Conservation (phyloP, 2,113 vertebrate species). For the Dasyurus viverrinus region DNA sequence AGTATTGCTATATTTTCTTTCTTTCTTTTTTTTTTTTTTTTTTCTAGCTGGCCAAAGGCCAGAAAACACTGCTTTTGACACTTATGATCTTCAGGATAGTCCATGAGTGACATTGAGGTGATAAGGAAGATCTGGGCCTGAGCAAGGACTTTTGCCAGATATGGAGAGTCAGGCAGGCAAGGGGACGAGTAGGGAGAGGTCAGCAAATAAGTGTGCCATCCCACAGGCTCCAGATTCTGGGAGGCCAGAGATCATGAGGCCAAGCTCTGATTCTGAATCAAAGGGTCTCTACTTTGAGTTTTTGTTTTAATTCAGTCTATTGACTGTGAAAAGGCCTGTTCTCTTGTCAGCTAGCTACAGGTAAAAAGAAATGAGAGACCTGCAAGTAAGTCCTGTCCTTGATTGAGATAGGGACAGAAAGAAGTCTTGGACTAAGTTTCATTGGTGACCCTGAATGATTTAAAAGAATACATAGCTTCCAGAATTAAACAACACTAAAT, state of each 20-base stretch:
- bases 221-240: neutral
- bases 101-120: neutral
- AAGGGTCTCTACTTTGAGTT: neutral
- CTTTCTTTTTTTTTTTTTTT: neutral
- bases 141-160: neutral
- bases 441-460: neutral
- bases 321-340: neutral
- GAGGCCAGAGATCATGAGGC: neutral
- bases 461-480: constrained; percentile 16
- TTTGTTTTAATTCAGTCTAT: neutral
- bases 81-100: neutral
- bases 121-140: neutral
- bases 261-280: neutral
- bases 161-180: too few species aligned
- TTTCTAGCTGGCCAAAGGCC: neutral
- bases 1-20: neutral
- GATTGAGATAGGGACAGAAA: neutral
- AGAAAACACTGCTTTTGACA: neutral
- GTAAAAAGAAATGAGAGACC: neutral
- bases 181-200: neutral
- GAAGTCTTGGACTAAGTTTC: neutral
- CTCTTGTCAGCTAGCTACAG: neutral
- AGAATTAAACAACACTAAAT: neutral
- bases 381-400: neutral
- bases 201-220: neutral